phyloP scores from a whole-genome alignment of 2,888 invertebrate species.

The Pyrocoelia pectoralis region DNA sequence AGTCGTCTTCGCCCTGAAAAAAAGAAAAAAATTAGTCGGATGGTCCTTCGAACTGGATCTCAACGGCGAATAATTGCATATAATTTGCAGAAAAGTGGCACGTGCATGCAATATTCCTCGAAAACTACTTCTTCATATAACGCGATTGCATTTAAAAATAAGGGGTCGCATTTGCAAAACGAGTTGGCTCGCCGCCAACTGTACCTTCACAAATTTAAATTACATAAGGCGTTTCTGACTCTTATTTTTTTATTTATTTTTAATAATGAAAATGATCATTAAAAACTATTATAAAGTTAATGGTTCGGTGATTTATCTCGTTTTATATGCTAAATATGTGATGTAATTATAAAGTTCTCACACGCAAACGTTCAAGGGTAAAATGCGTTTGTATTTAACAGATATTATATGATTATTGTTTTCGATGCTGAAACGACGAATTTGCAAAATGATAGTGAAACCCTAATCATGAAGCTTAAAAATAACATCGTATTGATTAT shows the following conservation, averaged over 20 bases:
- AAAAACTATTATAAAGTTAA: constrained; percentile 13
- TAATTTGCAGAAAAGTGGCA: no score
- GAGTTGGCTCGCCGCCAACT: neutral
- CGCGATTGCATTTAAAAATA: constrained; percentile 17
- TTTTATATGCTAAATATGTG: constrained; percentile 11
- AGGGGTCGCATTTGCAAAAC: neutral
- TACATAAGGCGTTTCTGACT: neutral
- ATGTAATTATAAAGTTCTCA: constrained; percentile 20
- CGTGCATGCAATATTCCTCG: constrained; percentile 28
- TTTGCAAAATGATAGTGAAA: no score
- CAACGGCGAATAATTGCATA: no score
- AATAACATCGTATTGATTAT: no score
- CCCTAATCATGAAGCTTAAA: no score
- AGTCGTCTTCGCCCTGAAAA: constrained; percentile 59
- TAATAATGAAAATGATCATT: constrained; percentile 8
- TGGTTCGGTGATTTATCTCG: constrained; percentile 16
- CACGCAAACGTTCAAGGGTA: constrained; percentile 11
- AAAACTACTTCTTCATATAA: constrained; percentile 10
- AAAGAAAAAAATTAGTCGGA: constrained; percentile 30
- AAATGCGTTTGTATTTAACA: neutral
- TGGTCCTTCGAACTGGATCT: neutral
- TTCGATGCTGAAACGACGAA: no score
- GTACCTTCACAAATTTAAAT: neutral
- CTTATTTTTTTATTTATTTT: constrained; percentile 12
- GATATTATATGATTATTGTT: no score